Conservation (phyloP, 2,888 invertebrate species). For the Petrolisthes cinctipes region DNA sequence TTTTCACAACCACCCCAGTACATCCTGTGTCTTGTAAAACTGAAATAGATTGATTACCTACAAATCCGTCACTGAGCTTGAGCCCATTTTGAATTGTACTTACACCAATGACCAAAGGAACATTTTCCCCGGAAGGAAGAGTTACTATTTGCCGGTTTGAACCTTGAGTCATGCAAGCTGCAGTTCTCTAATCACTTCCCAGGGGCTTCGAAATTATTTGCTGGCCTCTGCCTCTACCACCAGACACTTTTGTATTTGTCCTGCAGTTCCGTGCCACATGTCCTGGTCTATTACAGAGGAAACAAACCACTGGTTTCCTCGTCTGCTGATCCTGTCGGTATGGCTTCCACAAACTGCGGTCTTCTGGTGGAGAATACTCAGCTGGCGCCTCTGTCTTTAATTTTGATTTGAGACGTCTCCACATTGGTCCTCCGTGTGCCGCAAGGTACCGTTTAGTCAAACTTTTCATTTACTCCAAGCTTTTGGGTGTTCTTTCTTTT, state of each 20-base stretch:
- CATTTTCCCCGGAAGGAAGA: neutral
- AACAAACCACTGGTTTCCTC: too few species aligned
- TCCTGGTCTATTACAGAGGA: neutral
- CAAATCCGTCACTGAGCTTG: neutral
- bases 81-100: neutral
- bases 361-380: neutral
- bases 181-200: neutral
- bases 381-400: neutral
- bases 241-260: too few species aligned
- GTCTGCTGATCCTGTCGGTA: too few species aligned
- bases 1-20: neutral
- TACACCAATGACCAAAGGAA: neutral
- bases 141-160: neutral
- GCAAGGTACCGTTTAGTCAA: neutral
- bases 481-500: neutral
- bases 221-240: neutral
- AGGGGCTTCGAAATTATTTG: neutral
- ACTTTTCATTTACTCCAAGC: neutral
- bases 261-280: neutral
- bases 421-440: slow-evolving; percentile 15
- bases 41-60: neutral
- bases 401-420: neutral
- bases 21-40: slow-evolving; percentile 8
- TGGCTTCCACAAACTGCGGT: too few species aligned
- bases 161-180: neutral